Base-by-base conservation (phyloP, 2,797 vertebrate genomes). In the Emys orbicularis region DNA sequence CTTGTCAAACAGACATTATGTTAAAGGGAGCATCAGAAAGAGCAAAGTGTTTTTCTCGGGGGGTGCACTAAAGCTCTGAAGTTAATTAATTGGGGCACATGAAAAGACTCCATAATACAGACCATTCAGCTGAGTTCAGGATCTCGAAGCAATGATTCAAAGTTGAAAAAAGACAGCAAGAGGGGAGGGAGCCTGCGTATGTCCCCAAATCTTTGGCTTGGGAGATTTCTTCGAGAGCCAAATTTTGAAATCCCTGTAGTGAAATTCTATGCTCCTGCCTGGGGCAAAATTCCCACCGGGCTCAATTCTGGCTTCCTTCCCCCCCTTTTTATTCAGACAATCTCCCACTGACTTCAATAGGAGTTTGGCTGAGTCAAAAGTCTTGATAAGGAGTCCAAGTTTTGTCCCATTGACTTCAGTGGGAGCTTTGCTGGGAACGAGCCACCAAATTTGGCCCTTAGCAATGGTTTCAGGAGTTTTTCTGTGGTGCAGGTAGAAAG, bases 41-140 rank as follows among this genome's bases (percentile, higher is more conserved):
- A 77, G 94, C 31, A 27, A 61, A 93, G 47, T 77, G 87, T 84
- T 95, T 95, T 91, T 90, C 91, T 93, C 53, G 8, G 85, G 88
- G 95, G 89, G n/a, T 52, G 19, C 52, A 41, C 83, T 87, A 31
- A 84, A 86, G 49, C 84, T 31, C 93, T 95, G 88, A 82, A 88
- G 88, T 85, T 90, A 94, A 96, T 97, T 92, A 93, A 92, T 92
- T 79, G 83, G 18, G 4, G 4, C 81, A 79, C 68, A 93, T 90
- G 81, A n/a, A 72, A 90, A 90, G 84, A 19, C 83, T 91, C 93
- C 86, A 89, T 83, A 93, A 81, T 81, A 61, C 18, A 50, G 59
- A 81, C 13, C 68, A 77, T 92, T 95, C 90, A 95, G 29, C 34
- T 4, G 16, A 96, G 90, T 81, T 94, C 87, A 96, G 4, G 31